Base-by-base conservation (phyloP, 2,888 invertebrate genomes). In the Orthonevra nobilis region DNA sequence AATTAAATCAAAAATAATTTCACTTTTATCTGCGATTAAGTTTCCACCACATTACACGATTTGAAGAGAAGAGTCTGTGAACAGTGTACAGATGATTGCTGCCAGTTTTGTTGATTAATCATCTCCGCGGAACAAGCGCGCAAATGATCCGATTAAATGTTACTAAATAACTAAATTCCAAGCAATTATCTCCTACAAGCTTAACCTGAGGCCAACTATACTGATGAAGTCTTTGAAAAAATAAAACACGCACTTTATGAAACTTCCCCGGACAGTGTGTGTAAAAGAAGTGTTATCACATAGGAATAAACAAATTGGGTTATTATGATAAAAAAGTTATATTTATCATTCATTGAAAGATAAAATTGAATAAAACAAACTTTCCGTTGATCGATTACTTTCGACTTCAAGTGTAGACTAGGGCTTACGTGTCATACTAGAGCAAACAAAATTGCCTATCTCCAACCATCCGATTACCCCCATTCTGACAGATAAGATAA, bases 401-500 rank as follows among this genome's bases (percentile, higher is more conserved):
- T 63, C 30, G 6, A 17, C 12, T 12, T 2, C 32, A 23, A 50
- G 26, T 50, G 54, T 56, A 26, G n/a, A 14, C 2, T 7, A 50
- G 32, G 50, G 23, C 34, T 38, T 12, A 40, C 34, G 42, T 42
- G 54, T 50, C 50, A 34, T 50, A 58, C 48, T 26, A n/a, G 38
- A 48, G 48, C 46, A 46, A 23, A 48, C 10, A 58, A 69, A 26
- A n/a, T n/a, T n/a, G n/a, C n/a, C 60, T 69, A 69, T 69, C 69
- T 69, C 7, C 17, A 26, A 38, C n/a, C n/a, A n/a, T 4, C 28
- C 54, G 26, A 40, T 58, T 42, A 63, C 36, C 56, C 56, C 30
- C 58, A 58, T 52, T 77, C 26, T 58, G 58, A 36, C 36, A 64
- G 70, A 77, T 70, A 77, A 77, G 70, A 70, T 70, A 70, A n/a